Base-by-base conservation (phyloP, 1,140 invertebrate species). In the Drosophila micromelanica region DNA sequence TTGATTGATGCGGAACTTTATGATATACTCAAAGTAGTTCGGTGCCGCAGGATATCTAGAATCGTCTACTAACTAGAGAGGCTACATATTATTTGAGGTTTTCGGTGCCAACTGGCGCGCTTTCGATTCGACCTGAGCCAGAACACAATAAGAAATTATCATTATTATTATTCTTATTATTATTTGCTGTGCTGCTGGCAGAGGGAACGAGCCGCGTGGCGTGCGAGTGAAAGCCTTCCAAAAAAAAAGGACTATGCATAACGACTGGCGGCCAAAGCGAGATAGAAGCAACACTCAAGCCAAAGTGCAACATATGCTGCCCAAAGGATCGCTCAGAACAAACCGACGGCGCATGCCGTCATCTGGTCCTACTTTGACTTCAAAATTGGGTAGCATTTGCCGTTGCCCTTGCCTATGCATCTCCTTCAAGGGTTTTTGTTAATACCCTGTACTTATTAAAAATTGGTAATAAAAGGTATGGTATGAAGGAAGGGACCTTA, bases 361-460 rank as follows among this genome's bases (percentile, higher is more conserved):
- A 90, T 90, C 82, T 90, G 87, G 81, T 90, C 79, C 87, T 90
- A 87, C 87, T 90, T 90, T 90, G 87, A 90, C 87, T 90, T 89
- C 48, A 49, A 90, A 87, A 87, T 90, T 90, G 79, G 87, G 79
- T 74, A 71, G 68, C 72, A 64, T 78, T 78, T 74, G 65, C 64
- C 59, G 71, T 62, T 73, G 27, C 32, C 42, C 13, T 15, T 51
- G 7, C 78, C 70, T 85, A 78, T 67, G 17, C 46, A 60, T 45
- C 70, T 82, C 46, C 70, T 72, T 86, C 56, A 61, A 43, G 40
- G 23, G 49, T 52, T 52, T 30, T 45, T 32, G 42, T 70, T 23
- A 35, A 35, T 35, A 35, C 32, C 32, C 32, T 35, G 32, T 1
- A 9, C 1, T 2, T 35, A 9, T 35, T 8, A 4, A 35, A 2